A percentile compares a stretch with the other conserved stretches of the same genome.
phyloP scores from a whole-genome alignment of 2,113 vertebrate species.

The Lates calcarifer region DNA sequence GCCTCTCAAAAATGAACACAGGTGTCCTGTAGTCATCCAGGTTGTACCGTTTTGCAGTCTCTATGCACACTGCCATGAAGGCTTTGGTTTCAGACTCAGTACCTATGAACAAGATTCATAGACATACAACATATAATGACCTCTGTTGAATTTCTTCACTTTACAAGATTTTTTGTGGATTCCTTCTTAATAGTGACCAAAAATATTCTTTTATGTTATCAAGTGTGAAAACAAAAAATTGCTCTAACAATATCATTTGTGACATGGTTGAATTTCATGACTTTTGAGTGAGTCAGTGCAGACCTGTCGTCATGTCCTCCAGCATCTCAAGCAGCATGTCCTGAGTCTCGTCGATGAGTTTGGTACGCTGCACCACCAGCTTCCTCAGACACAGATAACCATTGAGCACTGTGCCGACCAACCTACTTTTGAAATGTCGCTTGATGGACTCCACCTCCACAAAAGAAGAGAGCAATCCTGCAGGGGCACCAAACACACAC shows the following conservation, averaged over 20 bases:
- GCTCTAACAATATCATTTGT: background rate
- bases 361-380: slow-evolving; percentile 97
- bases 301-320: slow-evolving; percentile 99
- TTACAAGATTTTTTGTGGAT: background rate
- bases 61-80: slow-evolving; percentile 99
- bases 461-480: slow-evolving; percentile 96
- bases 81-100: slow-evolving; percentile 99
- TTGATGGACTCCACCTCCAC: slow-evolving; percentile 99
- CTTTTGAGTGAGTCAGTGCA: background rate
- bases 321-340: slow-evolving; percentile 99
- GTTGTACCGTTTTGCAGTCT: slow-evolving; percentile 97
- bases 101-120: slow-evolving; percentile 80
- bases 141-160: background rate
- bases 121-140: background rate
- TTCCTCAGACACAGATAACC: slow-evolving; percentile 97
- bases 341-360: slow-evolving; percentile 98
- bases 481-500: background rate
- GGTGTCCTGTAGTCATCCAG: slow-evolving; percentile 98
- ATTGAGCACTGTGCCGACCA: slow-evolving; percentile 97
- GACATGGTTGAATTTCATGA: background rate
- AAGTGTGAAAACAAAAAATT: too few species aligned
- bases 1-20: slow-evolving; percentile 98
- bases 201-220: too few species aligned
- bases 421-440: slow-evolving; percentile 95
- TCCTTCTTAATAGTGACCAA: too few species aligned